Percentiles rank a stretch among this genome's conserved stretches.
Evolutionary conservation across 2,113 vertebrate species (phyloP).

Genomic region (Pampusana beccarii): DNA sequence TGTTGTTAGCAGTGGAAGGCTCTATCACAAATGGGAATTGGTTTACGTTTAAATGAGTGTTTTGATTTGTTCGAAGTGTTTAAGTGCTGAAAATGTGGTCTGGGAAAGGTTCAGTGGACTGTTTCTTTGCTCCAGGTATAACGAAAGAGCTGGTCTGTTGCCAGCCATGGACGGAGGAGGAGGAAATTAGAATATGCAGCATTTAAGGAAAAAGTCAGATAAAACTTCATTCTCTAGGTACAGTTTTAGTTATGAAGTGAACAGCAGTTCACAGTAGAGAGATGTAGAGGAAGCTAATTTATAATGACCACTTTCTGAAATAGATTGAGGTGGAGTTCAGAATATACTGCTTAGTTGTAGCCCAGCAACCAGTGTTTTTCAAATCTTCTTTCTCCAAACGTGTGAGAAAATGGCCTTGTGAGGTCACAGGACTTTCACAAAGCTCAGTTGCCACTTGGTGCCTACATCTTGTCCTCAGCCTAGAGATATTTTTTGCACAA

Average conservation of each 20-base stretch:
- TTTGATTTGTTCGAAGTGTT: conserved; percentile 11
- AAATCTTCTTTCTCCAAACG: neutral
- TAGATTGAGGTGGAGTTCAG: neutral
- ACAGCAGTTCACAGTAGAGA: neutral
- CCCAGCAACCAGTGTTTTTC: neutral
- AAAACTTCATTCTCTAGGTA: conserved; percentile 11
- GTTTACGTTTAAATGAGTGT: conserved; percentile 2
- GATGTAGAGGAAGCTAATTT: neutral
- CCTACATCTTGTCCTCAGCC: neutral
- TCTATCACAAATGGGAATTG: neutral
- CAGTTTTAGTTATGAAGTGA: neutral
- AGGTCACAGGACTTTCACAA: neutral
- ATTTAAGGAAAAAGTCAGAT: conserved; percentile 26
- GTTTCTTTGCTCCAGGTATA: conserved; percentile 25
- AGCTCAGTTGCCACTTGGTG: neutral
- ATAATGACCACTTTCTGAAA: neutral
- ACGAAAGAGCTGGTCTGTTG: conserved; percentile 42
- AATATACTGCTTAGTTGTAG: neutral
- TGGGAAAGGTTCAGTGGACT: conserved; percentile 2
- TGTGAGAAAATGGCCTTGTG: neutral
- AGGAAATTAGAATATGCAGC: conserved; percentile 19
- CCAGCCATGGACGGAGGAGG: neutral
- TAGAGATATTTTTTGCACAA: neutral
- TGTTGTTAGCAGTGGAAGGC: neutral
- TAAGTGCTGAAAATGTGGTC: neutral